A percentile compares a stretch with the other conserved stretches of the same genome.
phyloP scores from a whole-genome alignment of 2,113 vertebrate species.

The Zosterops lateralis region DNA sequence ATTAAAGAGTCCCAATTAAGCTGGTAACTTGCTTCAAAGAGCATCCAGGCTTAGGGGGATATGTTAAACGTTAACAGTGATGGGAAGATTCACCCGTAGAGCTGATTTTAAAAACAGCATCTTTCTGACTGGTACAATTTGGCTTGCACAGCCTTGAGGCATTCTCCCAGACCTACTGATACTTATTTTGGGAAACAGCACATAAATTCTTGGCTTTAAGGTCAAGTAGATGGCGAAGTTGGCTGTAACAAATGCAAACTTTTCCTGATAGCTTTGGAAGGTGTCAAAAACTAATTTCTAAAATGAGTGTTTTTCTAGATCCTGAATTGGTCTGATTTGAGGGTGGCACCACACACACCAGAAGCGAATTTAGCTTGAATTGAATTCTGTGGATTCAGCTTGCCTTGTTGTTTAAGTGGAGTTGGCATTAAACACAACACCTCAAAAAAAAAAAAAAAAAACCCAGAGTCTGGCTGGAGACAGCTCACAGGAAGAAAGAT shows the following conservation, averaged over 20 bases:
- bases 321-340: neutral
- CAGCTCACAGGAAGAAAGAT: neutral
- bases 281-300: neutral
- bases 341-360: neutral
- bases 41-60: conserved; percentile 59
- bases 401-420: neutral
- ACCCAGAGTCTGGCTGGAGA: neutral
- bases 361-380: neutral
- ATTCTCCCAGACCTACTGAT: conserved; percentile 35
- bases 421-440: neutral
- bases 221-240: conserved; percentile 63
- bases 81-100: conserved; percentile 14
- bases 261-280: conserved; percentile 33
- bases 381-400: neutral
- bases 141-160: conserved; percentile 37
- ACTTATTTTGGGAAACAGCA: conserved; percentile 66
- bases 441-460: neutral
- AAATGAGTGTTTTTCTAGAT: neutral
- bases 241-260: conserved; percentile 38
- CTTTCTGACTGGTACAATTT: conserved; percentile 41
- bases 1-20: conserved; percentile 71
- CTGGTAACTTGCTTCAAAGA: conserved; percentile 66
- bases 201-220: conserved; percentile 58
- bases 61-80: conserved; percentile 39
- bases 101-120: conserved; percentile 29